Conservation (phyloP, 2,797 vertebrate species). For the Aythya fuligula region DNA sequence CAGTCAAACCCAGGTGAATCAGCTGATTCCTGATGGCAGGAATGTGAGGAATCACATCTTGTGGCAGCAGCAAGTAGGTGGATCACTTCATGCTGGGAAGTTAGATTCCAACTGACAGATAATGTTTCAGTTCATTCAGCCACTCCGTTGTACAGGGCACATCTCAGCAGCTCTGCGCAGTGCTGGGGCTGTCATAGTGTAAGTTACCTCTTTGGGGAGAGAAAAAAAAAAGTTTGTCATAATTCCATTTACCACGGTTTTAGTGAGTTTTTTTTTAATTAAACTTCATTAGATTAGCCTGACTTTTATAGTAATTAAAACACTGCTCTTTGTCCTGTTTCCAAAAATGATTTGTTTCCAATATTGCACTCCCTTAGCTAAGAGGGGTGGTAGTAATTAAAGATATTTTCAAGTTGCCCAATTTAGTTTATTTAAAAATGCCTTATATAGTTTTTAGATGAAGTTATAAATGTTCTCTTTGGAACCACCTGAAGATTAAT, state of each 20-base stretch:
- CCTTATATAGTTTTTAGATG: slow-evolving; percentile 84
- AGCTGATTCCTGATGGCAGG: not conserved
- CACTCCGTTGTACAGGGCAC: not conserved
- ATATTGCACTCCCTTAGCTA: slow-evolving; percentile 43
- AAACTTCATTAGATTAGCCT: slow-evolving; percentile 9
- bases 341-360: slow-evolving; percentile 41
- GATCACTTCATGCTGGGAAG: not conserved
- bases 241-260: not conserved
- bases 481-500: slow-evolving; percentile 88
- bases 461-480: slow-evolving; percentile 84
- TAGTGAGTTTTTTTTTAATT: not conserved
- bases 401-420: slow-evolving; percentile 63
- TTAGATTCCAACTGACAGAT: not conserved
- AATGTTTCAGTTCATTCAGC: not conserved
- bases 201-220: not conserved
- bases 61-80: not conserved
- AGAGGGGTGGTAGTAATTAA: slow-evolving; percentile 60
- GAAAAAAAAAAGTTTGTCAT: not conserved
- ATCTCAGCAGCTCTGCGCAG: not conserved
- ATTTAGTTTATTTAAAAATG: slow-evolving; percentile 72
- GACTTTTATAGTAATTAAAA: slow-evolving; percentile 44
- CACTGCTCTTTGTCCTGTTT: slow-evolving; percentile 12
- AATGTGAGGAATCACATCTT: not conserved
- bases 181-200: not conserved
- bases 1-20: not conserved